Percentiles rank a stretch among this genome's conserved stretches.
These are phyloP conservation scores for Cyphomyrmex costatus DNA, from an alignment of 1,140 invertebrate genomes.

Conservation along the genomic window DNA sequence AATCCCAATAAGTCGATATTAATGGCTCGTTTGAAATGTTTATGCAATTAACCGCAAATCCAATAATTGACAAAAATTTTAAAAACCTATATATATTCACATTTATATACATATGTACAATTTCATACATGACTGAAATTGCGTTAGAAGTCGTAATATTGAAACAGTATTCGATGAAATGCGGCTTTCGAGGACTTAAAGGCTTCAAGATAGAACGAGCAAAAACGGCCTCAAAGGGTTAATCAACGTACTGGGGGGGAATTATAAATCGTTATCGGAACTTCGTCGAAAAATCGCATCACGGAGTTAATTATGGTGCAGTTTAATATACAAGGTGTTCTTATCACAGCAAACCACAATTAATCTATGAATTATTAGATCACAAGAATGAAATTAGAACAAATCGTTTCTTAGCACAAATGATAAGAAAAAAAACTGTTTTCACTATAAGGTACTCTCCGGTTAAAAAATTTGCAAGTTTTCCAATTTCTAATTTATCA, in stretches of 20 bases:
- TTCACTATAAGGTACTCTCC: background rate
- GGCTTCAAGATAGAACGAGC: conserved; percentile 15
- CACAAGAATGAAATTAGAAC: background rate
- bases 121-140: background rate
- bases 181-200: conserved; percentile 8
- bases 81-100: background rate
- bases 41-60: background rate
- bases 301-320: conserved; percentile 2
- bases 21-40: background rate
- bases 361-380: background rate
- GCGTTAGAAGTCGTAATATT: background rate
- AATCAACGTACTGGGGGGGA: conserved; percentile 45
- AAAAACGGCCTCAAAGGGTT: conserved; percentile 46
- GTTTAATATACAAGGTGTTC: background rate
- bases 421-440: too few relatives aligned
- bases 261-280: conserved; percentile 60
- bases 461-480: background rate
- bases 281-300: conserved; percentile 50
- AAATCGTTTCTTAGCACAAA: background rate
- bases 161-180: conserved; percentile 33
- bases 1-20: background rate
- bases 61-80: background rate
- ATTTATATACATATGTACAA: background rate
- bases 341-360: background rate
- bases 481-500: background rate